phyloP scores from a whole-genome alignment of 1,140 invertebrate genomes.

The Lepeophtheirus salmonis region DNA sequence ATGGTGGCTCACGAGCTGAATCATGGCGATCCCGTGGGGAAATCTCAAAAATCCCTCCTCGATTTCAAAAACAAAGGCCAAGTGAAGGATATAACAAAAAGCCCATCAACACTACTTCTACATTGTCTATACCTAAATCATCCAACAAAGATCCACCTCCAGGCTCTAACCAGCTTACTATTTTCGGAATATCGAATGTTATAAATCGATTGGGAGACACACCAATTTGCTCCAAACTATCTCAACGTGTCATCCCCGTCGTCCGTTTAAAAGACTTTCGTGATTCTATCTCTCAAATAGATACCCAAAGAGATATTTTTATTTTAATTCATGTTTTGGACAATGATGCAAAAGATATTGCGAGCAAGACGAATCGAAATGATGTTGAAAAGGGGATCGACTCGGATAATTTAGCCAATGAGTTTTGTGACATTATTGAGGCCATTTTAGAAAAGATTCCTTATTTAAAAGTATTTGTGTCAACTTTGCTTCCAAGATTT shows the following conservation, averaged over 20 bases:
- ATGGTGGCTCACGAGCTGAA: neutral
- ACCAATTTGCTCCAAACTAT: neutral
- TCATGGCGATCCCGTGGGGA: neutral
- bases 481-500: conserved; percentile 5
- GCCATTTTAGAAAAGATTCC: neutral
- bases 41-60: conserved; percentile 2
- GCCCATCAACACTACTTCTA: neutral
- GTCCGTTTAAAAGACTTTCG: neutral
- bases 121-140: neutral
- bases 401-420: conserved; percentile 5
- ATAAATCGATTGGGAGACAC: neutral
- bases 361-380: neutral
- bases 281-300: neutral
- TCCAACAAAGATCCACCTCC: neutral
- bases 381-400: conserved; percentile 12
- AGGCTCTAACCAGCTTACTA: neutral
- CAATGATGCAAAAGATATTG: neutral
- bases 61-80: conserved; percentile 9
- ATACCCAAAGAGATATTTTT: neutral
- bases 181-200: neutral
- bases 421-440: conserved; percentile 7
- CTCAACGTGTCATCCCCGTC: neutral
- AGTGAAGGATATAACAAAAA: neutral
- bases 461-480: neutral
- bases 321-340: conserved; percentile 3